Evolutionary conservation across 2,888 invertebrate species (phyloP).

Genomic region (Conchocele bisecta): DNA sequence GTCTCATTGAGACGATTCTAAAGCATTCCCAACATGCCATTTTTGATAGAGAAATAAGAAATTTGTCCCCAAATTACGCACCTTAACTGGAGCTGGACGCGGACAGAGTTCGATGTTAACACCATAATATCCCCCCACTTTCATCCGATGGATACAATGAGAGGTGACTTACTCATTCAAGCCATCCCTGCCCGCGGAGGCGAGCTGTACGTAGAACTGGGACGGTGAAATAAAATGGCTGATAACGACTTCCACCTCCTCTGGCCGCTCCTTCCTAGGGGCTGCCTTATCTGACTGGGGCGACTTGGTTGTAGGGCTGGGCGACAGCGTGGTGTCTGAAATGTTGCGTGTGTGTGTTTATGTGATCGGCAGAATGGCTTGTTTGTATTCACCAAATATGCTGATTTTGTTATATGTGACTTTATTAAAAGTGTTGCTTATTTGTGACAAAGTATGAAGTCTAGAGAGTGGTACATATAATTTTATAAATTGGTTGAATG

Average conservation of each 20-base stretch:
- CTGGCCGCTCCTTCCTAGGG: constrained; percentile 22
- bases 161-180: constrained; percentile 81
- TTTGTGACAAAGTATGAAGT: too few species aligned
- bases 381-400: background rate
- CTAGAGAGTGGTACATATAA: too few species aligned
- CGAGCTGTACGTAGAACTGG: constrained; percentile 85
- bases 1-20: too few species aligned
- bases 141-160: background rate
- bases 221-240: constrained; percentile 73
- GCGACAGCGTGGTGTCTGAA: background rate
- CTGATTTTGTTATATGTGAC: background rate
- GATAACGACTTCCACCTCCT: constrained; percentile 67
- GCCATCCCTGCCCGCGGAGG: constrained; percentile 81
- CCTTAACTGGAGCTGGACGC: too few species aligned
- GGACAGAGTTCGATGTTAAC: too few species aligned
- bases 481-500: too few species aligned
- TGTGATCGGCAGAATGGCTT: background rate
- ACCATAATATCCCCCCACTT: background rate
- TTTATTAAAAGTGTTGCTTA: too few species aligned
- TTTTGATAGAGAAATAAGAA: too few species aligned
- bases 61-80: too few species aligned
- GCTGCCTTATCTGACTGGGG: constrained; percentile 7
- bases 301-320: constrained; percentile 3
- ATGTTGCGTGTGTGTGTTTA: background rate
- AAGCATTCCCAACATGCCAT: too few species aligned